These are phyloP conservation scores for Diploscapter pachys DNA, from an alignment of 1,140 invertebrate genomes.

Conservation along the genomic window DNA sequence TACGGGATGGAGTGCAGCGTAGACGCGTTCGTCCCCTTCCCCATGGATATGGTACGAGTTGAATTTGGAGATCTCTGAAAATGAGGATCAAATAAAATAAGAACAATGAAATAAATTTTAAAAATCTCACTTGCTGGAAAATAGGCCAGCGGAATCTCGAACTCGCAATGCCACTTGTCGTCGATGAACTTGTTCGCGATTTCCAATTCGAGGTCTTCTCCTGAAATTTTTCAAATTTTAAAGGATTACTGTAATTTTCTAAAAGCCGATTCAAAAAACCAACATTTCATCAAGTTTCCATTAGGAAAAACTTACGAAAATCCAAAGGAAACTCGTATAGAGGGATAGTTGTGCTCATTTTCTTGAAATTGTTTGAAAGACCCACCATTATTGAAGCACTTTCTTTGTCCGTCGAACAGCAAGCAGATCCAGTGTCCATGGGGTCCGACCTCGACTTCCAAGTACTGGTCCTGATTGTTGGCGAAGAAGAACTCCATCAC, in stretches of 20 bases:
- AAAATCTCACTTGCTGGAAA: slow-evolving; percentile 48
- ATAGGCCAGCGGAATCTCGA: slow-evolving; percentile 59
- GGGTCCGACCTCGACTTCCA: slow-evolving; percentile 54
- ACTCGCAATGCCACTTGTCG: slow-evolving; percentile 47
- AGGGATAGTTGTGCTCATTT: neutral
- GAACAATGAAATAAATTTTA: neutral
- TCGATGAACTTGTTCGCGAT: slow-evolving; percentile 48
- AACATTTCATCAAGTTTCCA: neutral
- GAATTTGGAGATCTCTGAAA: slow-evolving; percentile 62
- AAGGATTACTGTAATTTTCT: neutral
- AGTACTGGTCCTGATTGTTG: slow-evolving; percentile 52
- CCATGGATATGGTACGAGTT: slow-evolving; percentile 68
- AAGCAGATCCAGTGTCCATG: slow-evolving; percentile 58
- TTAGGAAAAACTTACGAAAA: neutral
- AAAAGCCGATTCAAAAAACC: neutral
- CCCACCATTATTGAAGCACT: slow-evolving; percentile 46
- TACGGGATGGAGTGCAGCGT: slow-evolving; percentile 64
- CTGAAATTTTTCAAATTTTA: slow-evolving; percentile 22
- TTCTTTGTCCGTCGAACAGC: slow-evolving; percentile 47
- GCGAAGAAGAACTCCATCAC: slow-evolving; percentile 57
- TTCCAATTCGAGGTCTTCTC: slow-evolving; percentile 52
- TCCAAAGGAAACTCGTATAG: neutral
- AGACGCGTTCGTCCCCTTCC: slow-evolving; percentile 59
- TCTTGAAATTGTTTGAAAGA: neutral
- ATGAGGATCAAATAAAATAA: slow-evolving; percentile 52